phyloP scores from a whole-genome alignment of 2,113 vertebrate species.

The Hoplias malabaricus region DNA sequence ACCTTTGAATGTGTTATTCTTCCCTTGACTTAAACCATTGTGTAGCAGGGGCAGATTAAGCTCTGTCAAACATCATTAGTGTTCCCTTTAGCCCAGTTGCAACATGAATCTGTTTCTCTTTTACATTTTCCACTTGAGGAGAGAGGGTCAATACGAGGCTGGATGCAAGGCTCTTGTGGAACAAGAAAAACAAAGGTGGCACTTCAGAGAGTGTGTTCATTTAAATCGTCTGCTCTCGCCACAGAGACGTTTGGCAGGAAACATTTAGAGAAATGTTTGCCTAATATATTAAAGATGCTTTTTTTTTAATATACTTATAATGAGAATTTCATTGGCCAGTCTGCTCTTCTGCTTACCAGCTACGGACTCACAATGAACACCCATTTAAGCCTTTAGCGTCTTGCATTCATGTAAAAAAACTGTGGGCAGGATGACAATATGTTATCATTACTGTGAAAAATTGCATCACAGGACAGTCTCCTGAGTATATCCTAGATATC shows the following conservation, averaged over 20 bases:
- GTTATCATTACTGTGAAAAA: too few species aligned
- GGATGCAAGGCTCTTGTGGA: slow-evolving; percentile 24
- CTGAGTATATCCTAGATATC: too few species aligned
- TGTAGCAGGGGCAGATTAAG: slow-evolving; percentile 51
- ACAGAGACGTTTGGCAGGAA: slow-evolving; percentile 16
- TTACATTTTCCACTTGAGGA: slow-evolving; percentile 57
- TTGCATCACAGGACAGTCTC: too few species aligned
- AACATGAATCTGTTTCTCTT: slow-evolving; percentile 55
- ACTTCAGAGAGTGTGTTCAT: slow-evolving; percentile 10
- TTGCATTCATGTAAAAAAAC: too few species aligned
- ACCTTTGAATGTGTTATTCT: slow-evolving; percentile 18
- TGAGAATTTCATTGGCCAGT: too few species aligned
- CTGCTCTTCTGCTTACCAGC: too few species aligned
- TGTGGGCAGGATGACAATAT: too few species aligned
- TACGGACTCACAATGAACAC: too few species aligned
- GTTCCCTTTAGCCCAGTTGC: slow-evolving; percentile 31
- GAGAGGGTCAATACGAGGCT: slow-evolving; percentile 55
- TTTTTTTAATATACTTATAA: too few species aligned
- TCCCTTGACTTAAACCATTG: slow-evolving; percentile 41
- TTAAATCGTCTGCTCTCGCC: slow-evolving; percentile 7
- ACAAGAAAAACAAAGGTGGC: slow-evolving; percentile 29
- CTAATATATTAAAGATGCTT: neutral
- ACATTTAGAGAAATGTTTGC: neutral
- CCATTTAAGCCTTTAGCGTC: too few species aligned
- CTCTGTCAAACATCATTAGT: slow-evolving; percentile 55